Base-by-base conservation (phyloP, 2,888 invertebrate species). In the Thymelicus lineola region DNA sequence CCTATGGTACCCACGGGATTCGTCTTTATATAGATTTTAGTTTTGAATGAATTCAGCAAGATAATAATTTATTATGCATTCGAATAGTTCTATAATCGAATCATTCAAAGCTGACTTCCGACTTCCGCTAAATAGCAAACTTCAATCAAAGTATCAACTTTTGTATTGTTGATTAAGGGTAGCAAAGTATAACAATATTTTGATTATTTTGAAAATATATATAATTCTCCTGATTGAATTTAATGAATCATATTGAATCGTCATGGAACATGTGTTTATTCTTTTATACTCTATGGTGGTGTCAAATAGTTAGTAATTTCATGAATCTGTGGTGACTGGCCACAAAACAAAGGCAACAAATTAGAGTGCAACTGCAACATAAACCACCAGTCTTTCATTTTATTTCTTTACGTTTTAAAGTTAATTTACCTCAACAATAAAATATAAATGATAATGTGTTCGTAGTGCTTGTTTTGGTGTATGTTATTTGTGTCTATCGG, bases 361-460 rank as follows among this genome's bases (percentile, higher is more conserved):
- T 63, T 63, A 50, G 63, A 63, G 53, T 38, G 53, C 63, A 63
- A 50, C 53, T 50, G 53, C 3, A n/a, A n/a, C 3, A 28, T 5
- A 38, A 50, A 50, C 50, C 28, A 70, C 67, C 72, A 72, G 72
- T 73, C 65, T 75, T 75, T 78, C 73, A 74, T 79, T 79, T 78
- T 76, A 74, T 80, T 79, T 80, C 75, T 78, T 77, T 79, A 74
- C 72, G 72, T 74, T 76, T 73, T 72, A 76, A 76, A 74, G 75
- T 73, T 75, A 74, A 68, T 69, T 71, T 68, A 66, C 66, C 66
- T 70, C 71, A 76, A 75, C 74, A 75, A 75, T 57, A 77, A 75
- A 71, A 77, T 77, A 77, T 75, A 76, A 80, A 82, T 82, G 82
- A 75, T 79, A 76, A 77, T 79, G 78, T 79, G 79, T 80, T 76